phyloP scores from a whole-genome alignment of 2,797 vertebrate genomes.

The Neomorphus geoffroyi region DNA sequence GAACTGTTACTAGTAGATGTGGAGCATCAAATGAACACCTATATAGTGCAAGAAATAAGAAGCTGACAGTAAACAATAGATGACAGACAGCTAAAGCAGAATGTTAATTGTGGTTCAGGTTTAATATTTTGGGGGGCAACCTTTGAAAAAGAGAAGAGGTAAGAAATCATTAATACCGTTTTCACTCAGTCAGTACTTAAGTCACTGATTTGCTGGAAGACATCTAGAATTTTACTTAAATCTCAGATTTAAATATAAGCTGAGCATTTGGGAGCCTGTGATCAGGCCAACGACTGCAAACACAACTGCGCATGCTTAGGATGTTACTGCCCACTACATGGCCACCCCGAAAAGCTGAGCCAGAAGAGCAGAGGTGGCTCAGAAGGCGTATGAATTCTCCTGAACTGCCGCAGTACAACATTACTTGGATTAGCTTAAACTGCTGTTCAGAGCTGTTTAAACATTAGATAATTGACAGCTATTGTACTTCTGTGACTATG shows the following conservation, averaged over 20 bases:
- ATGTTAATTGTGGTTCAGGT: background rate
- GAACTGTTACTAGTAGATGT: background rate
- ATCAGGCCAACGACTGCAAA: background rate
- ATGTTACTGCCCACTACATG: background rate
- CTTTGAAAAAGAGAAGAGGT: background rate
- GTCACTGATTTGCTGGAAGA: background rate
- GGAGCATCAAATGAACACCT: background rate
- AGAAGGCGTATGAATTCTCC: background rate
- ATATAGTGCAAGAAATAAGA: background rate
- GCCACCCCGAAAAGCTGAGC: background rate
- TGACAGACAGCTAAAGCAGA: background rate
- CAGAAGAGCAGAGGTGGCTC: background rate
- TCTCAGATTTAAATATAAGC: background rate
- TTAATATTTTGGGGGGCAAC: background rate
- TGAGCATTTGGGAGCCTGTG: background rate
- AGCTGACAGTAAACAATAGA: background rate
- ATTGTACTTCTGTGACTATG: background rate
- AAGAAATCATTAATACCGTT: background rate
- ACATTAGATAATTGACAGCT: background rate
- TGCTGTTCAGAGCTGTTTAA: background rate
- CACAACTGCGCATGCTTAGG: rapidly evolving
- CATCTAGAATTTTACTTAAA: background rate
- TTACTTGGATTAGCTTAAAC: background rate
- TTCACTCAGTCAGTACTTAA: background rate
- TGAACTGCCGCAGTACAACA: background rate